Evolutionary conservation across 2,797 vertebrate species (phyloP), one percentile per base, ranked within the genome.

Genomic region (Acrossocheilus wenchowensis): DNA sequence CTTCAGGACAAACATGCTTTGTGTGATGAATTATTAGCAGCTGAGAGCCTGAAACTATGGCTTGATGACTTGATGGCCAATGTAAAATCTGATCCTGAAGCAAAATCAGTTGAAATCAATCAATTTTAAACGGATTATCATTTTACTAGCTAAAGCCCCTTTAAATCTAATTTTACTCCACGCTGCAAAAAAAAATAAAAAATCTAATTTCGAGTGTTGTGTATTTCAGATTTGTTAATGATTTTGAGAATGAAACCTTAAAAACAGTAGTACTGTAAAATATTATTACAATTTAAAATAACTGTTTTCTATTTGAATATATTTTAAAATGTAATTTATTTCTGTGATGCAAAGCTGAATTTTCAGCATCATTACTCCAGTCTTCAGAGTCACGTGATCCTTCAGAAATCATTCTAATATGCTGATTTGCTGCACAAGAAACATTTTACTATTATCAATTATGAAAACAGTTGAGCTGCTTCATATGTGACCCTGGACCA

Each of bases 71-170:
- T 52, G 19, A 36, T 77, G 19, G 23, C 17, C 5, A 36, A 54
- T 54, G 10, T 36, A 36, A 54, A 77, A 54, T 77, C 73, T 77
- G 48, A 77, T 36, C 74, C 74, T 77, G 17, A 36, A 14, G 15
- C 19, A 36, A 54, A 77, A 21, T 50, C 1, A 30, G 26, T 21
- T 75, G 73, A 21, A 45, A 41, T 41, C 39, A 45, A 41, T 41
- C 39, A 0, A 34, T 21, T 75, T 52, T 21, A 52, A 75, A 50
- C 12, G 2, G 5, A 3, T 75, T 12, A 50, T 52, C 1, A 36
- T 23, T 52, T 52, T 75, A 36, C 48, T 34, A 34, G 71, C n/a
- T 21, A 21, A 34, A 26, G 23, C 11, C 3, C 43, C 43, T 48
- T 73, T 17, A 52, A 77, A 14, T 11, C 2, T 34, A n/a, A 10